These are phyloP conservation scores for Spea hammondii DNA, from an alignment of 2,797 vertebrate species.

Conservation along the genomic window DNA sequence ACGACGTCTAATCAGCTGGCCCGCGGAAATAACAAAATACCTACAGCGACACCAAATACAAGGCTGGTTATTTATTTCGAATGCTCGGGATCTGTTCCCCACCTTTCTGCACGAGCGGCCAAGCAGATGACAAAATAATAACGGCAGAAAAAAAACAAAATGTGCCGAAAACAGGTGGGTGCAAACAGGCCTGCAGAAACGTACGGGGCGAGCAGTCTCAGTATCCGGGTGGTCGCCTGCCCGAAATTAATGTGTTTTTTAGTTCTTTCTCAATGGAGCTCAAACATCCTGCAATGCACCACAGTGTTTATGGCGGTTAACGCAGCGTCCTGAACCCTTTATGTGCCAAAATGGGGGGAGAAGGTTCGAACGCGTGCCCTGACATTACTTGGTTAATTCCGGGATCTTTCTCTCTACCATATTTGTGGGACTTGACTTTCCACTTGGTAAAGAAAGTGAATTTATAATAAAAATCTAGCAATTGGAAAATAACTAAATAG, in stretches of 20 bases:
- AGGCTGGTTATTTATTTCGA: conserved; percentile 16
- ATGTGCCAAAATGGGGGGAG: too few relatives aligned
- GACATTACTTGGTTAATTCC: too few relatives aligned
- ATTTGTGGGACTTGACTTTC: too few relatives aligned
- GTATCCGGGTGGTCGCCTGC: conserved; percentile 4
- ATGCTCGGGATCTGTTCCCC: conserved; percentile 18
- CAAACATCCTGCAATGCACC: conserved; percentile 33
- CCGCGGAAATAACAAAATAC: background rate
- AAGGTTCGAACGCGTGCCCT: too few relatives aligned
- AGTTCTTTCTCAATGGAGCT: conserved; percentile 19
- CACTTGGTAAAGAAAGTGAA: too few relatives aligned
- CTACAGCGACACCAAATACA: background rate
- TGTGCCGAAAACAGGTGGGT: conserved; percentile 19
- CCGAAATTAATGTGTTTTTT: conserved; percentile 24
- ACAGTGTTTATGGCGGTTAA: conserved; percentile 13
- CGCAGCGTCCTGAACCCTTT: background rate
- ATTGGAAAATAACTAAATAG: too few relatives aligned
- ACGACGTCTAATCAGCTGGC: background rate
- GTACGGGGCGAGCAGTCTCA: background rate
- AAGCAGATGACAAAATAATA: background rate
- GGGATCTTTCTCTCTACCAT: too few relatives aligned
- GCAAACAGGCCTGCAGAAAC: conserved; percentile 14
- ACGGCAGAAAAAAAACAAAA: background rate
- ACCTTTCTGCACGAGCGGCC: background rate
- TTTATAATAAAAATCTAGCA: too few relatives aligned